Conservation (phyloP, 2,888 invertebrate genomes). For the Pantelozetes paolii region DNA sequence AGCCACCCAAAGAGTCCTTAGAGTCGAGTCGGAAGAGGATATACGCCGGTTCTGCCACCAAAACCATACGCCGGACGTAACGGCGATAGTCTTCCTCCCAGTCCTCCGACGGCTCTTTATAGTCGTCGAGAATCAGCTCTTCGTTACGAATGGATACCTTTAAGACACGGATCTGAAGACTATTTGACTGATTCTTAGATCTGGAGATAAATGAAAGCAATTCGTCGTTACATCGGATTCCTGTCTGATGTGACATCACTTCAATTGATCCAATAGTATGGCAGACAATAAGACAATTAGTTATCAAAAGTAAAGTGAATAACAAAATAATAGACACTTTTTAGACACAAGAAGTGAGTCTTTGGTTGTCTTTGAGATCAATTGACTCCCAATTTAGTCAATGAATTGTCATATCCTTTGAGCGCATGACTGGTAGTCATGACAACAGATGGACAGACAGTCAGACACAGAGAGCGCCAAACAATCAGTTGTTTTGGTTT, state of each 20-base stretch:
- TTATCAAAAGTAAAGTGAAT: background rate
- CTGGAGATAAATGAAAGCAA: slow-evolving; percentile 74
- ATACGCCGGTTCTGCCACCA: slow-evolving; percentile 81
- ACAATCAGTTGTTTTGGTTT: background rate
- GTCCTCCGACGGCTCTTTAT: slow-evolving; percentile 38
- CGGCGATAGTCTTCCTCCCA: slow-evolving; percentile 61
- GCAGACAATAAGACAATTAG: background rate
- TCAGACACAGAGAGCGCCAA: background rate
- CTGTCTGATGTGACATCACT: slow-evolving; percentile 82
- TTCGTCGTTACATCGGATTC: slow-evolving; percentile 77
- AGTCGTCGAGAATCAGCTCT: slow-evolving; percentile 35
- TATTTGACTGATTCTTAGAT: slow-evolving; percentile 69
- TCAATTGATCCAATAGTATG: background rate
- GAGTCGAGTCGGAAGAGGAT: slow-evolving; percentile 69
- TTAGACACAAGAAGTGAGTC: background rate
- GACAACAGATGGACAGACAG: no score
- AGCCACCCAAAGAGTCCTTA: slow-evolving; percentile 50
- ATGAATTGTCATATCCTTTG: no score
- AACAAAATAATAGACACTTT: background rate
- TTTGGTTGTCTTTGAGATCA: background rate
- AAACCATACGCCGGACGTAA: slow-evolving; percentile 65
- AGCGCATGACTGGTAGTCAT: no score
- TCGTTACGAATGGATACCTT: slow-evolving; percentile 80
- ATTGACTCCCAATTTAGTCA: background rate
- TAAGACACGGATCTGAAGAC: slow-evolving; percentile 60